A percentile compares a stretch with the other conserved stretches of the same genome.
phyloP scores from a whole-genome alignment of 2,888 invertebrate species.

The Esperia sulphurella region DNA sequence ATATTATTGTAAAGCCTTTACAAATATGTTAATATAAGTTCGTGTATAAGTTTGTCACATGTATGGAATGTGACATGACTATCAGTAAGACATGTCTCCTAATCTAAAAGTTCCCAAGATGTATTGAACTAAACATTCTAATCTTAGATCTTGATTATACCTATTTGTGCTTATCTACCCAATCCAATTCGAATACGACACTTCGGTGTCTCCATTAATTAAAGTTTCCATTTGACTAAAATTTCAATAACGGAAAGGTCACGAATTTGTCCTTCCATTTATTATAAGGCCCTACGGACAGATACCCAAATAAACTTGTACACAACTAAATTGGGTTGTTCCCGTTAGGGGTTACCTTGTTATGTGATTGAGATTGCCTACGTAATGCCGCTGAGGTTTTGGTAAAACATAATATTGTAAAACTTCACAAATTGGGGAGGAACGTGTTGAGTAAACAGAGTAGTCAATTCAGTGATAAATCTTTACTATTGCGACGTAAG shows the following conservation, averaged over 20 bases:
- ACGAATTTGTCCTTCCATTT: slow-evolving; percentile 64
- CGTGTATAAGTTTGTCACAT: not conserved
- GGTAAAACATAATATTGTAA: slow-evolving; percentile 8
- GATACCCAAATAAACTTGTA: slow-evolving; percentile 70
- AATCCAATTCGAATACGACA: not conserved
- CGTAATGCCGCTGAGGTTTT: slow-evolving; percentile 45
- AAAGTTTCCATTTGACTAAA: slow-evolving; percentile 42
- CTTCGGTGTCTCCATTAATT: slow-evolving; percentile 27
- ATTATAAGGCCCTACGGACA: slow-evolving; percentile 63
- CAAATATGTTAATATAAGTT: no score
- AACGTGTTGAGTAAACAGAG: not conserved
- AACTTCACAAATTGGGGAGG: slow-evolving; percentile 5
- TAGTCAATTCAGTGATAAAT: not conserved
- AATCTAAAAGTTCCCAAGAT: not conserved
- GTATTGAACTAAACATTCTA: not conserved
- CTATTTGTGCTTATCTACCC: not conserved
- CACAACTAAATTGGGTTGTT: slow-evolving; percentile 71
- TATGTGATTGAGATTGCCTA: slow-evolving; percentile 64
- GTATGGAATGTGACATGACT: no score
- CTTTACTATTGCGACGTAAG: no score
- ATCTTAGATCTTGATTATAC: not conserved
- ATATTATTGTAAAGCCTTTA: no score
- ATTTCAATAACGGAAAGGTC: slow-evolving; percentile 60
- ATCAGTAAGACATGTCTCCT: not conserved
- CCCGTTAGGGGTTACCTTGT: slow-evolving; percentile 59